phyloP scores from a whole-genome alignment of 2,888 invertebrate genomes.

The Stenodema calcarata region DNA sequence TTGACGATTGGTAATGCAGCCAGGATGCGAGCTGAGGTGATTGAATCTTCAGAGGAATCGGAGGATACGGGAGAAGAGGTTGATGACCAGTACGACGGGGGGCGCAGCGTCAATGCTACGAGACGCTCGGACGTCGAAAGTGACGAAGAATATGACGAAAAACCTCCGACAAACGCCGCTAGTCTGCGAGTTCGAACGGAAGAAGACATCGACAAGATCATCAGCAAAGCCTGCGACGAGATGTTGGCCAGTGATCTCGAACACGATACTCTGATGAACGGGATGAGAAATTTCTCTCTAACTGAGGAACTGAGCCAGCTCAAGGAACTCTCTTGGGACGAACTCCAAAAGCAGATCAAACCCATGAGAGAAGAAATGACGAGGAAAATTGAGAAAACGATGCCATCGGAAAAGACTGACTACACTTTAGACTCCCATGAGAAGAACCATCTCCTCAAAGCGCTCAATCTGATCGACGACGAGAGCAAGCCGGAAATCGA shows the following conservation, averaged over 20 bases:
- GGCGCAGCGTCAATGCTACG: background rate
- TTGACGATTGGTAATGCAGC: constrained; percentile 29
- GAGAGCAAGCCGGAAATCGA: background rate
- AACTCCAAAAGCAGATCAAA: constrained; percentile 18
- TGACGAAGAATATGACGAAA: background rate
- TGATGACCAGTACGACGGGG: background rate
- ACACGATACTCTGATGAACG: background rate
- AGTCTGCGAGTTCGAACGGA: background rate
- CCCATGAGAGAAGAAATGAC: constrained; percentile 22
- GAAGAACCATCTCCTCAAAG: constrained; percentile 53
- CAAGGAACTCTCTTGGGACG: constrained; percentile 42
- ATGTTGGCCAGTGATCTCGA: constrained; percentile 10
- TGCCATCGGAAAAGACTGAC: background rate
- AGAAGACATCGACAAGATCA: constrained; percentile 43
- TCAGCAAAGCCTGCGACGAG: constrained; percentile 43
- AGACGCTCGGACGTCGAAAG: background rate
- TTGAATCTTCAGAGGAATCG: background rate
- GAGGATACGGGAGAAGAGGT: background rate
- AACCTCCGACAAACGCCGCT: background rate
- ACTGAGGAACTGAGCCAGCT: background rate
- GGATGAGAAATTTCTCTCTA: background rate
- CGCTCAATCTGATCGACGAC: constrained; percentile 54
- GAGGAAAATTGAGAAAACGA: constrained; percentile 21
- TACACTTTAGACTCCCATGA: constrained; percentile 51
- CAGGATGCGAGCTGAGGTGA: background rate